Conservation (phyloP, 2,113 vertebrate genomes). For the Tonatia bakeri region DNA sequence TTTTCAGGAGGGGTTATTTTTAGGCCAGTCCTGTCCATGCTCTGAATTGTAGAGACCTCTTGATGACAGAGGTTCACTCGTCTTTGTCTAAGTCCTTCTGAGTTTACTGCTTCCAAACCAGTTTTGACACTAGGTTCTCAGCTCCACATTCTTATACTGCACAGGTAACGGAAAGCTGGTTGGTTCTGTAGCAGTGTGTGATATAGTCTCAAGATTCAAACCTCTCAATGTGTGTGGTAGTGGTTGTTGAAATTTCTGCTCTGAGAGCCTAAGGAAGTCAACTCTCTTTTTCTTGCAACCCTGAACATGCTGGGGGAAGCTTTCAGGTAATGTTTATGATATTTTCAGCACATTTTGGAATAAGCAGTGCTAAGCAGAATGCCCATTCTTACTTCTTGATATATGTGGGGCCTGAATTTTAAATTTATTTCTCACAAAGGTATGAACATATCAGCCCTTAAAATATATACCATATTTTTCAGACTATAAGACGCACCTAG, state of each 20-base stretch:
- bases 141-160: background rate
- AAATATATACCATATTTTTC: background rate
- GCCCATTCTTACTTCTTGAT: no score
- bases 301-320: background rate
- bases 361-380: background rate
- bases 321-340: background rate
- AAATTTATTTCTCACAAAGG: background rate
- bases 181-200: background rate
- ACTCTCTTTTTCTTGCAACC: background rate
- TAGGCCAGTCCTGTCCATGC: background rate
- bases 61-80: background rate
- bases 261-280: background rate
- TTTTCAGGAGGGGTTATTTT: background rate
- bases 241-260: background rate
- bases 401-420: background rate
- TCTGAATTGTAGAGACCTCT: background rate
- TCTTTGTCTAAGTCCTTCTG: background rate
- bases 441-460: background rate
- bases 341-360: background rate
- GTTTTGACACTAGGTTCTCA: background rate
- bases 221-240: background rate
- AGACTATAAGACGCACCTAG: no score
- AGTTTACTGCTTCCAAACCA: background rate
- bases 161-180: background rate
- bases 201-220: background rate